phyloP scores from a whole-genome alignment of 2,797 vertebrate species.

The Epinephelus malabaricus region DNA sequence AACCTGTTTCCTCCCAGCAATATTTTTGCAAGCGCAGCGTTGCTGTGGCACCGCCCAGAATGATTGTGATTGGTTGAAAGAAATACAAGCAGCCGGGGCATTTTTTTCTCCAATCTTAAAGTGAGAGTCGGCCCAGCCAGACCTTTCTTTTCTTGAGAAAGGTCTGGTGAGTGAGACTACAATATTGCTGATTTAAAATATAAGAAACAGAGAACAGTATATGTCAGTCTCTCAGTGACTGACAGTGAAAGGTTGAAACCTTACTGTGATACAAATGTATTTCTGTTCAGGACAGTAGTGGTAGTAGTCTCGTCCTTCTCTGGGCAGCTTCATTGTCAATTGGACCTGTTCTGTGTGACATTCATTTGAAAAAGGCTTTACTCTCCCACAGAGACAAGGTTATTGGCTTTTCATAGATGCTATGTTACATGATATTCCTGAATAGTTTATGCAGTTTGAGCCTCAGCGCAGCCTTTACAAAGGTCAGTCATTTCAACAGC shows the following conservation, averaged over 20 bases:
- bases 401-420: conserved; percentile 39
- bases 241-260: neutral
- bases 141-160: too few species aligned
- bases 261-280: neutral
- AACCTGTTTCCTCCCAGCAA: too few species aligned
- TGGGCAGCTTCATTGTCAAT: conserved; percentile 20
- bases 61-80: too few species aligned
- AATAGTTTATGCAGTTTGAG: conserved; percentile 48
- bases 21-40: too few species aligned
- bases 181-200: neutral
- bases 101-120: too few species aligned
- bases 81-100: too few species aligned
- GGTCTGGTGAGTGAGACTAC: too few species aligned
- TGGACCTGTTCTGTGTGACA: conserved; percentile 22
- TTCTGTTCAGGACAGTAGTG: neutral
- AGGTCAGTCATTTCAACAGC: conserved; percentile 58
- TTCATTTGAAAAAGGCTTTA: conserved; percentile 28
- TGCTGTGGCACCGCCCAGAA: too few species aligned
- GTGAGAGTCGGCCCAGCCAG: too few species aligned
- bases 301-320: neutral
- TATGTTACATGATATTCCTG: conserved; percentile 59
- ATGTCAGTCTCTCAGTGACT: neutral
- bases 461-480: conserved; percentile 28
- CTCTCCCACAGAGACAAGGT: conserved; percentile 17
- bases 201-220: neutral